Base-by-base conservation (phyloP, 1,140 invertebrate genomes). In the Delia radicum region DNA sequence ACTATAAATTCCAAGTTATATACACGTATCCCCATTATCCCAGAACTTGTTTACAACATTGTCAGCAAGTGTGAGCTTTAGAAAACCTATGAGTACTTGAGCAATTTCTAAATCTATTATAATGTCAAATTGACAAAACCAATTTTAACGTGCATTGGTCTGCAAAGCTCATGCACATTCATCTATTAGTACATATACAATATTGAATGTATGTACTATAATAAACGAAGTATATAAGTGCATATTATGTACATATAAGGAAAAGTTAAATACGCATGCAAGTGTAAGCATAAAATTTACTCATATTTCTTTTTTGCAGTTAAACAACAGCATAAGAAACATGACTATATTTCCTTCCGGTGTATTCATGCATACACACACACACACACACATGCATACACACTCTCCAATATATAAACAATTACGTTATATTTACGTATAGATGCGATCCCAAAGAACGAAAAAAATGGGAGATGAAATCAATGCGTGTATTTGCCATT, bases 41-140 rank as follows among this genome's bases (percentile, higher is more conserved):
- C 2, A 55, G 6, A 21, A 55, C n/a, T n/a, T 48, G 15, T 48
- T 55, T 24, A 21, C 48, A 55, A 21, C 48, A 55, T n/a, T 55
- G 0, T 55, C 46, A 55, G n/a, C 18, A 55, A 21, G 65, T 33
- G 29, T 69, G 65, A 24, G n/a, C 12, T n/a, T 33, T 21, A 55
- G 4, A 55, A 55, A 55, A 69, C 65, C 29, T 69, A 69, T 69
- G 65, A 37, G 31, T 18, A 69, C 31, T 69, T 69, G 29, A 33
- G 18, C 65, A 73, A 61, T 21, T 73, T 28, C 72, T 55, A 73
- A 73, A 73, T 73, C 72, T 73, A 73, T 73, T 73, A 73, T 48
- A 48, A 48, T 73, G 72, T 73, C 72, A 73, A 73, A 73, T 73
- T 61, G 72, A 73, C 72, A 61, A 73, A 73, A 48, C 18, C 72